Conservation (phyloP, 2,888 invertebrate species). For the Trachelus tabidus region DNA sequence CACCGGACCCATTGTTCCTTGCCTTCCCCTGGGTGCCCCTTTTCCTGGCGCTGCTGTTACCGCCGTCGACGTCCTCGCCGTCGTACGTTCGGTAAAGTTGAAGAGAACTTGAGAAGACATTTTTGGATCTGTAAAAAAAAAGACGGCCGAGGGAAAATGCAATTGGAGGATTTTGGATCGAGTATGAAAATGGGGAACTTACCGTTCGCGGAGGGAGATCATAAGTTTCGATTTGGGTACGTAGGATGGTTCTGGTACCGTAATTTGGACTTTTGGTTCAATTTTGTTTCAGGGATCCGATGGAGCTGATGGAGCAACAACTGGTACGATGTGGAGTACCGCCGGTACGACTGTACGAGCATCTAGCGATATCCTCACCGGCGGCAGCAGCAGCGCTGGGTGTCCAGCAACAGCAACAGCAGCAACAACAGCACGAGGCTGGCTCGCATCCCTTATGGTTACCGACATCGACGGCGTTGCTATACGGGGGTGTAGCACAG, state of each 20-base stretch:
- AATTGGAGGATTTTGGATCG: background rate
- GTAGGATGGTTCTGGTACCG: background rate
- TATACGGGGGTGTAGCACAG: slow-evolving; percentile 53
- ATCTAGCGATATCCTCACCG: slow-evolving; percentile 55
- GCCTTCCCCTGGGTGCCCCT: background rate
- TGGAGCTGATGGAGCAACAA: slow-evolving; percentile 64
- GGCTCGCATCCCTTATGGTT: slow-evolving; percentile 51
- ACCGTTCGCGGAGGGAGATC: background rate
- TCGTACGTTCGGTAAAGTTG: background rate
- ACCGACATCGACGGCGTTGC: slow-evolving; percentile 53
- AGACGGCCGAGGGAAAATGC: too few species aligned
- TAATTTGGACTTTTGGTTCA: background rate
- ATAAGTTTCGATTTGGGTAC: background rate
- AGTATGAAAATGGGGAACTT: background rate
- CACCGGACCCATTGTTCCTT: slow-evolving; percentile 49
- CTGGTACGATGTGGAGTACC: slow-evolving; percentile 62
- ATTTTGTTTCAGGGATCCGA: slow-evolving; percentile 56
- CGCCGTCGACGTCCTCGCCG: background rate
- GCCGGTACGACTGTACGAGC: slow-evolving; percentile 60
- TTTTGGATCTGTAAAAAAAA: background rate
- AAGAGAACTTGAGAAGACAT: too few species aligned
- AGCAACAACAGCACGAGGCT: slow-evolving; percentile 41
- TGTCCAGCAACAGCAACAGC: slow-evolving; percentile 38
- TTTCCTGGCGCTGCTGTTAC: background rate
- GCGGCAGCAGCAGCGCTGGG: slow-evolving; percentile 43